These are phyloP conservation scores for Drosophila borealis DNA, from an alignment of 2,888 invertebrate genomes.

Conservation along the genomic window DNA sequence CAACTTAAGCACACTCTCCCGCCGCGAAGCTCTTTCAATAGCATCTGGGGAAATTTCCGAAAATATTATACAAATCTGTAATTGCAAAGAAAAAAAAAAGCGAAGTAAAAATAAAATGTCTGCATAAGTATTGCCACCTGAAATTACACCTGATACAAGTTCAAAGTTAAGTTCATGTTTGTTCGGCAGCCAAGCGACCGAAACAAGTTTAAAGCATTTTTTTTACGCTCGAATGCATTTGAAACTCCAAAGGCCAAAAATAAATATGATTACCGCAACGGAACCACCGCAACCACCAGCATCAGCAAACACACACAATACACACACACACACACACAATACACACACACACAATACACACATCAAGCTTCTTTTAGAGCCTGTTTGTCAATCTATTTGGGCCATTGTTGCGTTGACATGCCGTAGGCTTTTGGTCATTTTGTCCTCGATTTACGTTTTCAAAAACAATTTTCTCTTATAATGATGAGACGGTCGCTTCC, in stretches of 20 bases:
- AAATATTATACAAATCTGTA: slow-evolving; percentile 23
- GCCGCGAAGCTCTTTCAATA: slow-evolving; percentile 2
- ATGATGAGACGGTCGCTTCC: slow-evolving; percentile 62
- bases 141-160: slow-evolving; percentile 29
- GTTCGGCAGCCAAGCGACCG: slow-evolving; percentile 29
- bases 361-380: slow-evolving; percentile 7
- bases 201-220: slow-evolving; percentile 65
- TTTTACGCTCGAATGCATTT: slow-evolving; percentile 68
- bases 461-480: slow-evolving; percentile 71
- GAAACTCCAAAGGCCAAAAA: slow-evolving; percentile 68
- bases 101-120: slow-evolving; percentile 1
- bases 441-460: slow-evolving; percentile 74
- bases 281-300: slow-evolving; percentile 12
- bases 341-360: neutral
- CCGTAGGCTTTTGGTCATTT: slow-evolving; percentile 72
- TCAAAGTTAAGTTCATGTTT: slow-evolving; percentile 62
- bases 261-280: slow-evolving; percentile 64
- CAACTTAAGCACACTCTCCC: slow-evolving; percentile 25
- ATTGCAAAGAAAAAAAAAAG: slow-evolving; percentile 1
- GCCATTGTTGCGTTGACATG: slow-evolving; percentile 60
- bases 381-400: slow-evolving; percentile 56
- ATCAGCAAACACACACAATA: neutral
- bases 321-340: neutral
- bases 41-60: slow-evolving; percentile 49
- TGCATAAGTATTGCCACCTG: slow-evolving; percentile 17